Base-by-base conservation (phyloP, 2,888 invertebrate genomes). In the Leptinotarsa juncta region DNA sequence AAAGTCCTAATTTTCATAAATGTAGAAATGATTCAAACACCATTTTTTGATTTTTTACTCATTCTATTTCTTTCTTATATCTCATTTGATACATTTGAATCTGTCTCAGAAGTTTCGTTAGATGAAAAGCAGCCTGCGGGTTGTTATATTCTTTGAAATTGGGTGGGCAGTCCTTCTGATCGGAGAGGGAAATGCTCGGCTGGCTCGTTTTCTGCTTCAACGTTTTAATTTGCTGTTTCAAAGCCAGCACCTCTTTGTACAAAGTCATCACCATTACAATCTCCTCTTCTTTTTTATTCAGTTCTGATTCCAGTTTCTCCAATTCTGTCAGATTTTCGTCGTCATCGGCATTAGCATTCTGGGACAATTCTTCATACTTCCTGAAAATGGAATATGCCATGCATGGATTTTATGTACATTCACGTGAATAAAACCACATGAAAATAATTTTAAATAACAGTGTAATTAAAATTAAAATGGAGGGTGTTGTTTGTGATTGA, bases 251-350 rank as follows among this genome's bases (percentile, higher is more conserved):
- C 79, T 88, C 88, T 60, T 86, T 87, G 74, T 87, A 88, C 23
- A 88, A 78, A 1, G 84, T 79, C 86, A 88, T 87, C 23, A 88
- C 88, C 85, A 88, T 87, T 15, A 84, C 85, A 5, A 88, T 88
- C 79, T 88, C 88, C 70, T 87, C 86, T 79, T 88, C 88, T 78
- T 88, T 88, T 65, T 85, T 86, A 55, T 83, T 85, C 23, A 84
- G 79, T 67, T 86, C 84, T 49, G 80, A 81, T 75, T 88, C 88
- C 77, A 88, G 81, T 14, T 78, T 75, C 73, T 86, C 87, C 68
- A 88, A 77, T 78, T 87, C 83, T 57, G 84, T 83, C n/a, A 84
- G 12, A 1, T 81, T 72, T 16, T 80, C 82, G 12, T 79, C 79
- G 5, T 81, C 79, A 5, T 81, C 79, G 7, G 71, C 75, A 15